phyloP scores from a whole-genome alignment of 30 jellyfish, hydroid and myxozoan species.

The Cassiopea andromeda region DNA sequence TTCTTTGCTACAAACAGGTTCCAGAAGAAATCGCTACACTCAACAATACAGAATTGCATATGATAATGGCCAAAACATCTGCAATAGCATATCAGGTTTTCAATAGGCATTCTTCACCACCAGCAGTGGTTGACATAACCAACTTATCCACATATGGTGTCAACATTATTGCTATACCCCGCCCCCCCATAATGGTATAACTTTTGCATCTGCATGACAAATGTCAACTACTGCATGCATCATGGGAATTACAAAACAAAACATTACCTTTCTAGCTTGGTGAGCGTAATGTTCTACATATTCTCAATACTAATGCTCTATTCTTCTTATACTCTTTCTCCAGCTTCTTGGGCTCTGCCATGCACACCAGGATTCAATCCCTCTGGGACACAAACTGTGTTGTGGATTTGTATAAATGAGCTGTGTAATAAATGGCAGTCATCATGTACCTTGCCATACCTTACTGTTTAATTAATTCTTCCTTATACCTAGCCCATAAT shows the following conservation, averaged over 20 bases:
- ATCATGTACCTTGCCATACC: too few species aligned
- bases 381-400: too few species aligned
- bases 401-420: too few species aligned
- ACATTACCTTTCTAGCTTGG: not conserved
- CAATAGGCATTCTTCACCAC: not conserved
- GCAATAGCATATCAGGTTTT: too few species aligned
- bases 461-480: conserved; percentile 40
- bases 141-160: not conserved
- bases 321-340: conserved; percentile 40
- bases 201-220: not conserved
- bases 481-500: conserved; percentile 35
- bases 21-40: not conserved
- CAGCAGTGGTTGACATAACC: not conserved
- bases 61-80: too few species aligned
- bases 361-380: conserved; percentile 28
- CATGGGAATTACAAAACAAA: not conserved
- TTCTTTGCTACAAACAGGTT: too few species aligned
- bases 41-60: too few species aligned
- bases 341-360: conserved; percentile 63
- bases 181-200: not conserved
- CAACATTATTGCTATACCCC: not conserved
- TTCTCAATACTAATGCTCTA: not conserved
- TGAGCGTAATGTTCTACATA: not conserved
- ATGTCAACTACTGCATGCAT: not conserved
- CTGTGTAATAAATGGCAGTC: too few species aligned